Conservation (phyloP, 2,113 vertebrate species). For the Syngnathus scovelli region DNA sequence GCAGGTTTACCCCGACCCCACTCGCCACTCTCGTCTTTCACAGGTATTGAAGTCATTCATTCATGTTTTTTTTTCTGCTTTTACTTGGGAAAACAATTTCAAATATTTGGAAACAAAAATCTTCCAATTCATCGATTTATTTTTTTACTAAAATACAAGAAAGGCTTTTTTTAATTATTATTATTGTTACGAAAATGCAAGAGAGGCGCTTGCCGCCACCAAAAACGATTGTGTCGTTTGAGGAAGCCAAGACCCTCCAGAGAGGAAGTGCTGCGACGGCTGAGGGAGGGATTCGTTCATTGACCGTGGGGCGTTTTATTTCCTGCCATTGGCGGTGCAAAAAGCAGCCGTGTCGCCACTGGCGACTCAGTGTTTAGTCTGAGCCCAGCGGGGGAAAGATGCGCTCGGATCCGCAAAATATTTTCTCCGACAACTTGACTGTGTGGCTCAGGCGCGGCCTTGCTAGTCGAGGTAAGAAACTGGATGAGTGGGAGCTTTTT, state of each 20-base stretch:
- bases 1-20: conserved; percentile 87
- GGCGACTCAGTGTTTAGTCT: conserved; percentile 21
- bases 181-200: too few species aligned
- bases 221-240: conserved; percentile 33
- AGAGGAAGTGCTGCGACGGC: conserved; percentile 46
- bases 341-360: conserved; percentile 1
- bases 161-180: too few species aligned
- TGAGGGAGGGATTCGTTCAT: conserved; percentile 34
- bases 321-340: conserved; percentile 41
- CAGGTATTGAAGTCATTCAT: conserved; percentile 69
- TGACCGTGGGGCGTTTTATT: conserved; percentile 62
- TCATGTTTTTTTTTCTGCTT: neutral
- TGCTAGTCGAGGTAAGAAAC: conserved; percentile 43
- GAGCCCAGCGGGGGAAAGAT: conserved; percentile 25
- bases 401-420: conserved; percentile 23
- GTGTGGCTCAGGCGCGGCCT: conserved; percentile 37
- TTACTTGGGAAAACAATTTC: too few species aligned
- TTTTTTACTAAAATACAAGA: too few species aligned
- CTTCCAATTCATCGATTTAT: neutral
- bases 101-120: too few species aligned
- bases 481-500: neutral
- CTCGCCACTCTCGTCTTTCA: conserved; percentile 89
- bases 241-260: conserved; percentile 46
- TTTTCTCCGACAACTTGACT: conserved; percentile 33
- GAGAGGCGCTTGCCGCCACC: neutral